Evolutionary conservation across 2,113 vertebrate species (phyloP), one percentile per base, ranked within the genome.

Genomic region (Crotophaga sulcirostris): DNA sequence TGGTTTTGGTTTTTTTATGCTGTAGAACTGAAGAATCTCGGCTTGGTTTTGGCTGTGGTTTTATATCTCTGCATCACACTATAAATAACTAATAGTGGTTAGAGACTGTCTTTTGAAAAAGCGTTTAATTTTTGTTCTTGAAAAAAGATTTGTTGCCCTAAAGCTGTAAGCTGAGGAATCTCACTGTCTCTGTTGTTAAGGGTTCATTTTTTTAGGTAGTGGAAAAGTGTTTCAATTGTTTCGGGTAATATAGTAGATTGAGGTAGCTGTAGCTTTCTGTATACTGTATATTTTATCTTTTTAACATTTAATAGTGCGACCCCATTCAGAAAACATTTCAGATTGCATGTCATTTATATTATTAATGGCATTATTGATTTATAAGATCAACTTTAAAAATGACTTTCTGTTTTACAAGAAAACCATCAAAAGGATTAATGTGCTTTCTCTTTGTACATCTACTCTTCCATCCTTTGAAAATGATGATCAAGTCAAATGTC

Each of bases 241-340:
- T 84, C 85, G 84, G 80, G 63, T 95, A 94, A 58, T 76, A 54
- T 70, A 89, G 72, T 63, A 80, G 77, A 91, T 94, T 26, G 52
- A 83, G 72, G 68, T 86, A 93, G 55, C 84, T 80, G 56, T 47
- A 90, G 70, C 38, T 91, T 95, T 79, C 70, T 77, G 55, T 36
- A 7, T 25, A 42, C 83, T 87, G 25, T 90, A 14, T 74, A 47
- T 90, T 96, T 90, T 93, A 93, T 90, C 85, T 92, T 67, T 78
- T 90, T 94, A 64, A 59, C 49, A 6, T 83, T 94, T 97, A 97
- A 94, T 94, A 94, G 79, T 87, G 70, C 96, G 90, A 91, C 60
- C 93, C 94, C 58, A 56, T 90, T 92, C 91, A 97, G 94, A 95
- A 93, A 97, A 70, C 58, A 45, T 79, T 96, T 95, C 77, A 47